Conservation (phyloP, 2,113 vertebrate genomes). For the Istiophorus platypterus region DNA sequence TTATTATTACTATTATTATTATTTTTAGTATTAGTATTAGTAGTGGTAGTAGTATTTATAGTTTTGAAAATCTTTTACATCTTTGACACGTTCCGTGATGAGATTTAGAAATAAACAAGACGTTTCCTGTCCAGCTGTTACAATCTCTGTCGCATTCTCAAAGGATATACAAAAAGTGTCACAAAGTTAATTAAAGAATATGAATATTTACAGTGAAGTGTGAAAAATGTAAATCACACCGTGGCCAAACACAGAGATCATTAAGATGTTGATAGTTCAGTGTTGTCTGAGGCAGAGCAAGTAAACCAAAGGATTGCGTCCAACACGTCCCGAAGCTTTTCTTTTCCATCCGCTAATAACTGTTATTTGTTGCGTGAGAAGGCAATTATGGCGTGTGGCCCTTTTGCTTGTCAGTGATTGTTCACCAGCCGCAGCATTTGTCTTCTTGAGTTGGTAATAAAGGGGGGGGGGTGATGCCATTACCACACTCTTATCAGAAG, state of each 20-base stretch:
- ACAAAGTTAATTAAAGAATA: neutral
- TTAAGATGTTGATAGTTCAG: conserved; percentile 5
- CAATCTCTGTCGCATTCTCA: neutral
- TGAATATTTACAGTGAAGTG: neutral
- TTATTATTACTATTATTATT: no score
- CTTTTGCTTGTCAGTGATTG: conserved; percentile 24
- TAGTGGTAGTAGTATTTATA: no score
- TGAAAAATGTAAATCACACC: neutral
- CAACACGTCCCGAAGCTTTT: neutral
- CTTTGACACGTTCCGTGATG: neutral
- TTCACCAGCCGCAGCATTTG: conserved; percentile 44
- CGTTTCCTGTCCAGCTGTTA: neutral
- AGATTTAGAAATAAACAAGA: neutral
- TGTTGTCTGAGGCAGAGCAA: conserved; percentile 13
- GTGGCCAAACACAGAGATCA: neutral
- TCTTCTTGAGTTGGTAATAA: conserved; percentile 31
- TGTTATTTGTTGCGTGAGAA: conserved; percentile 54
- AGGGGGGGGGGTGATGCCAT: conserved; percentile 14
- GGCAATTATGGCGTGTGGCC: conserved; percentile 24
- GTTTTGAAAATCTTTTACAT: no score
- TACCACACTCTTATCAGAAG: conserved; percentile 31
- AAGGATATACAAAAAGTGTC: neutral
- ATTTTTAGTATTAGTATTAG: no score
- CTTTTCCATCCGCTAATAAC: conserved; percentile 24
- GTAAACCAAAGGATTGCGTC: neutral